A percentile compares a stretch with the other conserved stretches of the same genome.
phyloP scores from a whole-genome alignment of 1,140 invertebrate genomes.

The Melanaphis sacchari region DNA sequence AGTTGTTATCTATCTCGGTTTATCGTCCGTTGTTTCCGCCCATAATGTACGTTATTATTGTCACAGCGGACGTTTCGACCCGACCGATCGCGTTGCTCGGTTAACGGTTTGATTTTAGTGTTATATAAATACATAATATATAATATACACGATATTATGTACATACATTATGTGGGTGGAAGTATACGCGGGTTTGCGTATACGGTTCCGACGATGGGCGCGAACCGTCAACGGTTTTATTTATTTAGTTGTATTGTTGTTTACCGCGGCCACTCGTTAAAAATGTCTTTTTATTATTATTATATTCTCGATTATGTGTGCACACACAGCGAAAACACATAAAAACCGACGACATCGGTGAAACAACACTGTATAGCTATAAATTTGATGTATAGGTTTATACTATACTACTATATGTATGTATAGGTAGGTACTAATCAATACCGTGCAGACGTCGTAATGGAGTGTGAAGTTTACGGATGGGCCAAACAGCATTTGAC shows the following conservation, averaged over 20 bases:
- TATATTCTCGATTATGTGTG: not conserved
- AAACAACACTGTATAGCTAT: not conserved
- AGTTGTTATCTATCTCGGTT: not conserved
- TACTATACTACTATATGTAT: too few relatives aligned
- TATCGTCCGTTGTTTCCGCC: not conserved
- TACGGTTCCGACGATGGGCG: not conserved
- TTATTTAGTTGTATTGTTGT: not conserved
- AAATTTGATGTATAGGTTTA: not conserved
- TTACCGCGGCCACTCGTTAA: not conserved
- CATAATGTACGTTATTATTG: not conserved
- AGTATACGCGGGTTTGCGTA: not conserved
- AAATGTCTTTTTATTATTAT: not conserved
- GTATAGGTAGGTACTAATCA: not conserved
- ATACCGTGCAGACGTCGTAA: slow-evolving; percentile 46
- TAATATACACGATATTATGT: too few relatives aligned
- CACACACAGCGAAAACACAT: not conserved
- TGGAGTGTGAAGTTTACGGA: slow-evolving; percentile 47
- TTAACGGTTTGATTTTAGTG: not conserved
- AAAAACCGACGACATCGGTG: not conserved
- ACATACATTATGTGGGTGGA: not conserved
- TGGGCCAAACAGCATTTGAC: not conserved
- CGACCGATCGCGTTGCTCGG: not conserved
- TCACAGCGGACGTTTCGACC: not conserved
- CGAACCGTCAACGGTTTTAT: not conserved
- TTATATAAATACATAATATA: not conserved